Percentiles rank a stretch among this genome's conserved stretches.
phyloP scores from a whole-genome alignment of 2,888 invertebrate genomes.

The Diarsia dahlii region DNA sequence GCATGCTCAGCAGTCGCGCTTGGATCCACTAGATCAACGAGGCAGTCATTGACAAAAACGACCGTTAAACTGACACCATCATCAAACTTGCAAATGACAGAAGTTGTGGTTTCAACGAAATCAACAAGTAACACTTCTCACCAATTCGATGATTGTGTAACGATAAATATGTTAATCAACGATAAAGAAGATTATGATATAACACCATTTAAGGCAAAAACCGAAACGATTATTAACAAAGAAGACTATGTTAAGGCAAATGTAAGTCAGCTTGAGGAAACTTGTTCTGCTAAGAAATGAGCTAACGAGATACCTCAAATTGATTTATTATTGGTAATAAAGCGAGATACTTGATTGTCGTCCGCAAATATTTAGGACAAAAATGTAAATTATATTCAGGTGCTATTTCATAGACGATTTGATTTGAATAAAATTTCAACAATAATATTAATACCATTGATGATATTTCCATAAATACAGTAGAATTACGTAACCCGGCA shows the following conservation, averaged over 20 bases:
- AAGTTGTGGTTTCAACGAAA: neutral
- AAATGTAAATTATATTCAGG: conserved; percentile 10
- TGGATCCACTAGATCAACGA: no score
- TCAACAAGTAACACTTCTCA: conserved; percentile 2
- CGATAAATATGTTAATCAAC: conserved; percentile 16
- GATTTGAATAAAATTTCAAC: conserved; percentile 2
- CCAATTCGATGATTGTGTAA: conserved; percentile 21
- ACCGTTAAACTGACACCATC: neutral
- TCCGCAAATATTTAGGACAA: conserved; percentile 25
- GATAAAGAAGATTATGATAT: conserved; percentile 27
- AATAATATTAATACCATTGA: neutral
- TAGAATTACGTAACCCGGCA: neutral
- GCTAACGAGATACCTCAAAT: conserved; percentile 40
- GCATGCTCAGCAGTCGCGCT: no score
- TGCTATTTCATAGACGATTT: neutral
- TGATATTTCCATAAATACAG: neutral
- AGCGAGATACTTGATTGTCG: conserved; percentile 7
- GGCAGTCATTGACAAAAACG: neutral
- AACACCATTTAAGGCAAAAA: conserved; percentile 31
- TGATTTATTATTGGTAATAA: conserved; percentile 45
- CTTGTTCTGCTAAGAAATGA: conserved; percentile 30
- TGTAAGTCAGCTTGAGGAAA: conserved; percentile 24
- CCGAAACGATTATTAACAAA: conserved; percentile 17
- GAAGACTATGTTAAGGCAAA: conserved; percentile 22
- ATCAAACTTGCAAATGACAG: neutral